A percentile compares a stretch with the other conserved stretches of the same genome.
These are phyloP conservation scores for Synanceia verrucosa DNA, from an alignment of 2,797 vertebrate genomes.

Conservation along the genomic window DNA sequence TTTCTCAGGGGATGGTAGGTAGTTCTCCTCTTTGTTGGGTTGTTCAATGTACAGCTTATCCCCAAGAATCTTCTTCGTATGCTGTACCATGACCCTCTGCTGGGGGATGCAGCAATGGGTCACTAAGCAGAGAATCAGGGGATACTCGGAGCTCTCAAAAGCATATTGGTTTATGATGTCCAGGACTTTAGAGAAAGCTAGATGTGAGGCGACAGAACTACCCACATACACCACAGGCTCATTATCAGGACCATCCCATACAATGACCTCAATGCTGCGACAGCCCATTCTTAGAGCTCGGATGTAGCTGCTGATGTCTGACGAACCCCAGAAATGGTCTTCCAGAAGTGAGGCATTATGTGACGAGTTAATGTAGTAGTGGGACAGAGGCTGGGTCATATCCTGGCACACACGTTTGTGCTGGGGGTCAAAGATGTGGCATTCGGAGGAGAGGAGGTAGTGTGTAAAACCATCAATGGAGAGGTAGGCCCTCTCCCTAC, in stretches of 20 bases:
- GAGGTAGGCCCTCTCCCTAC: constrained; percentile 87
- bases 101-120: constrained; percentile 89
- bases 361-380: constrained; percentile 95
- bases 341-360: constrained; percentile 91
- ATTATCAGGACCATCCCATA: constrained; percentile 91
- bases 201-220: constrained; percentile 86
- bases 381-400: constrained; percentile 92
- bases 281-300: constrained; percentile 90
- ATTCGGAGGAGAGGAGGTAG: constrained; percentile 93
- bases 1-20: constrained; percentile 90
- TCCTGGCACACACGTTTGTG: constrained; percentile 94
- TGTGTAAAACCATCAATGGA: constrained; percentile 93
- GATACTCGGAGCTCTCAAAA: constrained; percentile 90
- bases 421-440: constrained; percentile 94
- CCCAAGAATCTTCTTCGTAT: constrained; percentile 90
- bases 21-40: constrained; percentile 84
- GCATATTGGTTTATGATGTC: constrained; percentile 92
- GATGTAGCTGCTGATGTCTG: constrained; percentile 90
- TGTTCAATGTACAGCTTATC: constrained; percentile 86
- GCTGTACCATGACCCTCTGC: constrained; percentile 89
- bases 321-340: constrained; percentile 92
- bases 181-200: constrained; percentile 88
- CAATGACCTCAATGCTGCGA: constrained; percentile 90
- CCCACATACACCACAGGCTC: constrained; percentile 91
- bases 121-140: constrained; percentile 91